Evolutionary conservation across 2,113 vertebrate genomes (phyloP).

Genomic region (Meleagris gallopavo): DNA sequence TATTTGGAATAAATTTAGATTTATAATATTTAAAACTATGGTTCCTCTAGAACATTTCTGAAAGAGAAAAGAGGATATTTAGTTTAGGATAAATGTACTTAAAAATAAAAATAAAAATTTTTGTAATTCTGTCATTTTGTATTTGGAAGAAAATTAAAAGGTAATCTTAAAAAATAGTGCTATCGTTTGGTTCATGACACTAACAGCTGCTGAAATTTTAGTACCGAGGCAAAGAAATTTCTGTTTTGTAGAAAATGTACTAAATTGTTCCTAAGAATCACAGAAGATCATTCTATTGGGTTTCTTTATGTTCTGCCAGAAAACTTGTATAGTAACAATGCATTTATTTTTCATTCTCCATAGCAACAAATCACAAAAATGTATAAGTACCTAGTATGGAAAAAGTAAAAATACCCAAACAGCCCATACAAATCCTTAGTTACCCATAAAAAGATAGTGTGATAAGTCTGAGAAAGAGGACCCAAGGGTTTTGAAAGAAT

Average conservation of each 20-base stretch:
- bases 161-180: slow-evolving; percentile 39
- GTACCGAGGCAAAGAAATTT: slow-evolving; percentile 35
- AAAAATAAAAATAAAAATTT: slow-evolving; percentile 1
- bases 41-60: background rate
- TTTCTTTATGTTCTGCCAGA: slow-evolving; percentile 17
- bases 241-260: slow-evolving; percentile 33
- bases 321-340: background rate
- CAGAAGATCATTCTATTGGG: background rate
- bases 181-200: slow-evolving; percentile 63
- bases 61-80: background rate
- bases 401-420: background rate
- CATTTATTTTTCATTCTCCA: slow-evolving; percentile 43
- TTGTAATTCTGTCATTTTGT: slow-evolving; percentile 23
- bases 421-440: background rate
- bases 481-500: background rate
- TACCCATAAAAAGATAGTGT: background rate
- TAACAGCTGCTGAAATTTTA: slow-evolving; percentile 65
- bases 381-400: background rate
- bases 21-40: background rate
- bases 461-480: background rate
- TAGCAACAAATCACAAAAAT: slow-evolving; percentile 39
- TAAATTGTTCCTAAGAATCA: slow-evolving; percentile 61
- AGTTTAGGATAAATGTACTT: background rate
- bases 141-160: slow-evolving; percentile 48
- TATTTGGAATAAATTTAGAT: background rate